These are phyloP conservation scores for Denticeps clupeoides DNA, from an alignment of 2,797 vertebrate genomes.

Conservation along the genomic window DNA sequence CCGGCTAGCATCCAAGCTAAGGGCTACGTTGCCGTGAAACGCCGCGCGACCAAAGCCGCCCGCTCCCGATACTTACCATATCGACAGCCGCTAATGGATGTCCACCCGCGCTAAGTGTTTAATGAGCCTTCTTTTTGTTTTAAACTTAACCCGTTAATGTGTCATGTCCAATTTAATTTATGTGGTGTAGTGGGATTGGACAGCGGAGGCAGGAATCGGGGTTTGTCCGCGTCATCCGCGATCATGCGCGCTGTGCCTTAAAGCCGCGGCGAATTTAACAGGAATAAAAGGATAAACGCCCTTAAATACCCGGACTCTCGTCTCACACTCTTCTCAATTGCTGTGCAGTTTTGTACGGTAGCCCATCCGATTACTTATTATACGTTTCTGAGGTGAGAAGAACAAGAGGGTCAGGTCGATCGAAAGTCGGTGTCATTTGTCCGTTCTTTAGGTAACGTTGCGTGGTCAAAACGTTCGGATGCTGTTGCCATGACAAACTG, in stretches of 20 bases:
- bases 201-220: constrained; percentile 16
- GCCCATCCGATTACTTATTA: too few species aligned
- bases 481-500: constrained; percentile 34
- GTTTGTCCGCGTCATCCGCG: constrained; percentile 19
- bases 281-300: not conserved
- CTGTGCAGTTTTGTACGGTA: too few species aligned
- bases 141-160: constrained; percentile 9
- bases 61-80: constrained; percentile 25
- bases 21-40: not conserved
- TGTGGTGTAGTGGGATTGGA: constrained; percentile 9
- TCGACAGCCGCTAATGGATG: constrained; percentile 11
- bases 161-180: constrained; percentile 30
- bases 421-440: not conserved
- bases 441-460: not conserved
- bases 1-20: constrained; percentile 9
- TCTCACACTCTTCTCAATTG: too few species aligned
- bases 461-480: constrained; percentile 7
- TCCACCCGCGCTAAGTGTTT: constrained; percentile 1
- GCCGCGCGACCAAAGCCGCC: not conserved
- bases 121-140: constrained; percentile 5
- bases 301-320: too few species aligned
- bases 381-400: too few species aligned
- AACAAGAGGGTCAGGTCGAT: too few species aligned
- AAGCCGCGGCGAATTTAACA: not conserved
- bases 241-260: constrained; percentile 38